A percentile compares a stretch with the other conserved stretches of the same genome.
Conservation (phyloP, 2,797 vertebrate genomes). For the Morus bassanus region DNA sequence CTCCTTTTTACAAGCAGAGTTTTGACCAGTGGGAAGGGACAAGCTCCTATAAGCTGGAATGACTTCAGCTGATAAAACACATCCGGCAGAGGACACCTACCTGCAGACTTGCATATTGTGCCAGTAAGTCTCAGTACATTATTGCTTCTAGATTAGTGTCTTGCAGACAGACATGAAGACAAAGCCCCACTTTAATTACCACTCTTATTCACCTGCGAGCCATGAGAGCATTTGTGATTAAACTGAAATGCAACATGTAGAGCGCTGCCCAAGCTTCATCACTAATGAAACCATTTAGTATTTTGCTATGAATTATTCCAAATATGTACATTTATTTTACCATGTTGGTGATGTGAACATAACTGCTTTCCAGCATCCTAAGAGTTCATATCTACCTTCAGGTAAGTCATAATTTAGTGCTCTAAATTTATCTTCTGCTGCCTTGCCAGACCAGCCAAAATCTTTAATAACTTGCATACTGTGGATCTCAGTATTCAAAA, state of each 20-base stretch:
- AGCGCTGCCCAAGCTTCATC: background rate
- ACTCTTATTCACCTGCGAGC: rapidly evolving
- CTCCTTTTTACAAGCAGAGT: background rate
- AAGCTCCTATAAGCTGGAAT: background rate
- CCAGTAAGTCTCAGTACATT: background rate
- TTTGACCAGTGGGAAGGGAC: background rate
- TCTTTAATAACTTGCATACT: background rate
- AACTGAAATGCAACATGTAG: background rate
- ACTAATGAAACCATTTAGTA: background rate
- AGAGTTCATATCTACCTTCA: background rate
- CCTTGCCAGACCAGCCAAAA: background rate
- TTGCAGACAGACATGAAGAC: background rate
- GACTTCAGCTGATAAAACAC: background rate
- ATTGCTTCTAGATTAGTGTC: background rate
- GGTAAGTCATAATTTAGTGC: background rate
- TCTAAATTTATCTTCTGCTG: background rate
- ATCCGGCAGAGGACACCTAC: background rate
- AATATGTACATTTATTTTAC: background rate
- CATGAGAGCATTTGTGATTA: background rate
- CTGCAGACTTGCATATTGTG: background rate
- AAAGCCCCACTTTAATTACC: background rate
- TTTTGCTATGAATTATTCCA: background rate
- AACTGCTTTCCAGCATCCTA: background rate
- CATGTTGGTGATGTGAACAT: background rate
- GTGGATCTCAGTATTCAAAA: background rate